phyloP scores from a whole-genome alignment of 2,113 vertebrate genomes.

The Psittacula cyanocephala region DNA sequence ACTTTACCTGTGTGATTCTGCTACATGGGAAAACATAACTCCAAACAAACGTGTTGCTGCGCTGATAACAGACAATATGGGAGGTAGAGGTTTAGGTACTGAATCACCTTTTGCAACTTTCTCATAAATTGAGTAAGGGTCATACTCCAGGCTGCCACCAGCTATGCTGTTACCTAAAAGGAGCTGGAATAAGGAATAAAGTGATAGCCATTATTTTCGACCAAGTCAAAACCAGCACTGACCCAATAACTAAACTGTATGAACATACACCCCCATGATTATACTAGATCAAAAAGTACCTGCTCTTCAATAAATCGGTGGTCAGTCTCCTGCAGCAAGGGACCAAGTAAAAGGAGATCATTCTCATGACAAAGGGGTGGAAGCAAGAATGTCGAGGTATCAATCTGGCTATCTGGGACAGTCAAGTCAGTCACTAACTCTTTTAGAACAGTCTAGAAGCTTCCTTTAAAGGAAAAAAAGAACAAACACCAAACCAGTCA shows the following conservation, averaged over 20 bases:
- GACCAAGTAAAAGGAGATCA: slow-evolving; percentile 83
- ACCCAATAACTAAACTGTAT: not conserved
- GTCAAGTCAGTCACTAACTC: slow-evolving; percentile 87
- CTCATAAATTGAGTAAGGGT: slow-evolving; percentile 84
- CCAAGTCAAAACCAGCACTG: not conserved
- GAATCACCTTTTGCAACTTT: slow-evolving; percentile 69
- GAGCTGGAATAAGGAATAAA: slow-evolving; percentile 69
- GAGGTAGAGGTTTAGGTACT: slow-evolving; percentile 82
- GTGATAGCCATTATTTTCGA: not conserved
- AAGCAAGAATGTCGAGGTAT: slow-evolving; percentile 81
- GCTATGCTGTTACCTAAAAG: slow-evolving; percentile 79
- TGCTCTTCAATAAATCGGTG: slow-evolving; percentile 90
- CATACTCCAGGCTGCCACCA: slow-evolving; percentile 86
- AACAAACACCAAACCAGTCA: not conserved
- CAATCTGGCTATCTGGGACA: slow-evolving; percentile 77
- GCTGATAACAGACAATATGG: slow-evolving; percentile 74
- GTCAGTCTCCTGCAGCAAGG: slow-evolving; percentile 79
- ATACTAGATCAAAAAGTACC: slow-evolving; percentile 69
- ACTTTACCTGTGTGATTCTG: slow-evolving; percentile 84
- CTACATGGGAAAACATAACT: slow-evolving; percentile 81
- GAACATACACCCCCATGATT: not conserved
- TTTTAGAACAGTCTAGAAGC: slow-evolving; percentile 81
- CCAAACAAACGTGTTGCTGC: slow-evolving; percentile 86
- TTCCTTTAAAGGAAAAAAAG: slow-evolving; percentile 70
- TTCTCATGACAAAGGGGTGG: slow-evolving; percentile 83